Conservation (phyloP, 2,113 vertebrate genomes). For the Pelvicachromis taeniatus region DNA sequence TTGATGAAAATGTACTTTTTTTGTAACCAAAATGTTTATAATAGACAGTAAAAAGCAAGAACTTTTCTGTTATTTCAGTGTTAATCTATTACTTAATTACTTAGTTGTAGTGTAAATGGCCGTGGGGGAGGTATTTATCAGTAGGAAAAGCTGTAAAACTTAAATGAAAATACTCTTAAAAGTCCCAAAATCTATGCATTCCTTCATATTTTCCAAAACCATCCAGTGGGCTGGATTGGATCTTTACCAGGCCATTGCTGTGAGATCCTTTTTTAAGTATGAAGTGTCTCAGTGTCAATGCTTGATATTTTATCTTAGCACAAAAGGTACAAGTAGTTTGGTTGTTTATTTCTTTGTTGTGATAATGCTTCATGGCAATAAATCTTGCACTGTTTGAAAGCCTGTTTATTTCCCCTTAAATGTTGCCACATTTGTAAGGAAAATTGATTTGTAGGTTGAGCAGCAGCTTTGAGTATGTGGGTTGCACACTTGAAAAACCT, state of each 20-base stretch:
- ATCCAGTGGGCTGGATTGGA: not conserved
- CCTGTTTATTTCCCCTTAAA: not conserved
- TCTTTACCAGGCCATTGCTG: not conserved
- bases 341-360: not conserved
- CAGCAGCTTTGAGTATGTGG: not conserved
- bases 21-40: not conserved
- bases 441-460: not conserved
- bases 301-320: not conserved
- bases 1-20: not conserved
- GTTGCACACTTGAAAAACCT: not conserved
- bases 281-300: not conserved
- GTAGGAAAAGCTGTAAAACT: not conserved
- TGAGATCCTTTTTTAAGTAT: not conserved
- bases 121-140: not conserved
- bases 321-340: not conserved
- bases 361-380: not conserved
- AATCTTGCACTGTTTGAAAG: not conserved
- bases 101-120: not conserved
- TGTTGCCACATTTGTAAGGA: not conserved
- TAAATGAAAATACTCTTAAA: not conserved
- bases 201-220: not conserved
- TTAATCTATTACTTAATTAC: not conserved
- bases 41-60: not conserved
- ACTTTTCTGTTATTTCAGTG: not conserved
- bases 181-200: not conserved